Base-by-base conservation (phyloP, 2,888 invertebrate species). In the Dexiosoma caninum region DNA sequence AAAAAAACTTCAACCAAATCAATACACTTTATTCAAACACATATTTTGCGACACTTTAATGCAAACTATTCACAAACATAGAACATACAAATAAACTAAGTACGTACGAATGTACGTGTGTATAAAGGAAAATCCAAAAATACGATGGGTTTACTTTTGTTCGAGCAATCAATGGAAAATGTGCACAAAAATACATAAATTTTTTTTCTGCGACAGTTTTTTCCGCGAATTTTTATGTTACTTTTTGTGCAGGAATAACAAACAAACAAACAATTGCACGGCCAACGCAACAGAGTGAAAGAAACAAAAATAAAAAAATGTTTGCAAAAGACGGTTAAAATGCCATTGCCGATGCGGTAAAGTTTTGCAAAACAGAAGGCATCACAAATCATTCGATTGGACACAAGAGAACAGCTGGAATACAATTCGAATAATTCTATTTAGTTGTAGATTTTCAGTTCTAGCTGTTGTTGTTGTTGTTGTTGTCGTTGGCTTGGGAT, bases 381-480 rank as follows among this genome's bases (percentile, higher is more conserved):
- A 84, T 83, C 83, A 84, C 84, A 84, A 84, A 84, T 84, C 84
- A 84, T 84, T 84, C 82, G 81, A 83, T 83, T 80, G 83, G 83
- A 82, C 84, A 83, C 53, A 78, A 78, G 44, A 72, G 71, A 72
- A 72, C 78, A 78, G 66, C 72, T 70, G 77, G 49, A 71, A 78
- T 14, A 71, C 49, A 59, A 57, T 35, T 37, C 35, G 49, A 78
- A 78, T 78, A 59, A 42, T 27, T 14, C 3, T 14, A 16, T 51
- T 51, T 16, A 30, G 49, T 67, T 66, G 44, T 21, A 57, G 49
- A 40, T 49, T 32, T 40, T 16, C n/a, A n/a, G n/a, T n/a, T n/a
- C n/a, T n/a, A n/a, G n/a, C n/a, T n/a, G n/a, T n/a, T n/a, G n/a
- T n/a, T n/a, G n/a, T n/a, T n/a, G n/a, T n/a, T 40, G 27, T 57